phyloP scores from a whole-genome alignment of 2,888 invertebrate species.

The Ophraella communa region DNA sequence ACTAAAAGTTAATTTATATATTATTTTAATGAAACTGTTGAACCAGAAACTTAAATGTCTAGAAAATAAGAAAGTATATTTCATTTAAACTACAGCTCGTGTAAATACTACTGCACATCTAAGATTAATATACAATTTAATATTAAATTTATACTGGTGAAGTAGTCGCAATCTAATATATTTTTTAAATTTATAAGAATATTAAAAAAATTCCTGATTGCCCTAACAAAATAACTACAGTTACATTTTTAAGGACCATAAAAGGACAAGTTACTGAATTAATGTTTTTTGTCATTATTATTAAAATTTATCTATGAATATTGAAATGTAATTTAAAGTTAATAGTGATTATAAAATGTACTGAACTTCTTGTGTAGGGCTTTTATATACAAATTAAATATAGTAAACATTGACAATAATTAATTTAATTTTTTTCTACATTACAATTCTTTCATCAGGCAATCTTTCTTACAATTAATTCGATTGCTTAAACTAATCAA shows the following conservation, averaged over 20 bases:
- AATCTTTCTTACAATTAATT: too few relatives aligned
- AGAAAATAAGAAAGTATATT: not conserved
- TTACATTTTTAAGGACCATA: conserved; percentile 3
- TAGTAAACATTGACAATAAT: too few relatives aligned
- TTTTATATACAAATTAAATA: too few relatives aligned
- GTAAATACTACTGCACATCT: not conserved
- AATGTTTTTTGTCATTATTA: not conserved
- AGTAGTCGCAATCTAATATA: too few relatives aligned
- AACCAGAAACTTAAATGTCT: not conserved
- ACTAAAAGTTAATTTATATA: not conserved
- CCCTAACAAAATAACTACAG: not conserved
- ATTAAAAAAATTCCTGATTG: not conserved
- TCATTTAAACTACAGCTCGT: not conserved
- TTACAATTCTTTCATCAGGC: too few relatives aligned
- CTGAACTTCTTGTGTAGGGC: too few relatives aligned
- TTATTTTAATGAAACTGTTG: not conserved
- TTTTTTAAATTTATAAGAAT: too few relatives aligned
- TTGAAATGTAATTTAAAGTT: too few relatives aligned
- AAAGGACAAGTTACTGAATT: conserved; percentile 14
- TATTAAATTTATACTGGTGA: too few relatives aligned
- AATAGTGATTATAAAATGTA: too few relatives aligned
- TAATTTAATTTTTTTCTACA: too few relatives aligned
- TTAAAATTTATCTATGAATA: not conserved
- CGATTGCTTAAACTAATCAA: too few relatives aligned
- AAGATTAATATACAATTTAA: not conserved